phyloP scores from a whole-genome alignment of 2,888 invertebrate genomes.

The Chrysolina oricalcia region DNA sequence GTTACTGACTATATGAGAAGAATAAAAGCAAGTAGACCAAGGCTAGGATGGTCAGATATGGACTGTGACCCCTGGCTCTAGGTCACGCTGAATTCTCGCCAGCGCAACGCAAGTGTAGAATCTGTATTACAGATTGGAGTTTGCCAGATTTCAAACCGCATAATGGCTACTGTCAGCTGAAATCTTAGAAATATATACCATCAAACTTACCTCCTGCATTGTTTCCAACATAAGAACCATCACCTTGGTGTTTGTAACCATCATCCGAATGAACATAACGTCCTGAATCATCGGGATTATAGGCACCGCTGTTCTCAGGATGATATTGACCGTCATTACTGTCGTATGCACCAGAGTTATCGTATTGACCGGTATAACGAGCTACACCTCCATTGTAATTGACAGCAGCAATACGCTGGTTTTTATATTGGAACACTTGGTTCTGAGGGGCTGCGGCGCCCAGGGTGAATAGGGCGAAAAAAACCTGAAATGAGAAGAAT shows the following conservation, averaged over 20 bases:
- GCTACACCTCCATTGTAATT: no score
- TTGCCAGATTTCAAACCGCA: no score
- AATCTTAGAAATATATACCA: not conserved
- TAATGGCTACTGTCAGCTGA: not conserved
- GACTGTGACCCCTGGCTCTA: no score
- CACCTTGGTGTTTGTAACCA: constrained; percentile 72
- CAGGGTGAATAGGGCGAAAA: not conserved
- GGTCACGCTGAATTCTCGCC: no score
- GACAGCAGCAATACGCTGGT: no score
- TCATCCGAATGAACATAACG: constrained; percentile 74
- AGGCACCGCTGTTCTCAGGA: constrained; percentile 46
- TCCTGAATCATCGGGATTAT: constrained; percentile 66
- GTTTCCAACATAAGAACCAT: constrained; percentile 59
- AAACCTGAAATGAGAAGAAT: not conserved
- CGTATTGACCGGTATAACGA: not conserved
- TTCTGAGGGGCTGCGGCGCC: not conserved
- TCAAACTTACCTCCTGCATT: not conserved
- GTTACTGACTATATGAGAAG: no score
- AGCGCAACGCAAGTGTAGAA: no score
- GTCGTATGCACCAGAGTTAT: not conserved
- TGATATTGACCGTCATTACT: constrained; percentile 49
- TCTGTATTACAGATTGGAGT: no score
- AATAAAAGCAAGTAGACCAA: no score
- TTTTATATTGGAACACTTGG: not conserved
- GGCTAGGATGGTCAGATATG: no score